phyloP scores from a whole-genome alignment of 2,888 invertebrate species.

The Orthosia cruda region DNA sequence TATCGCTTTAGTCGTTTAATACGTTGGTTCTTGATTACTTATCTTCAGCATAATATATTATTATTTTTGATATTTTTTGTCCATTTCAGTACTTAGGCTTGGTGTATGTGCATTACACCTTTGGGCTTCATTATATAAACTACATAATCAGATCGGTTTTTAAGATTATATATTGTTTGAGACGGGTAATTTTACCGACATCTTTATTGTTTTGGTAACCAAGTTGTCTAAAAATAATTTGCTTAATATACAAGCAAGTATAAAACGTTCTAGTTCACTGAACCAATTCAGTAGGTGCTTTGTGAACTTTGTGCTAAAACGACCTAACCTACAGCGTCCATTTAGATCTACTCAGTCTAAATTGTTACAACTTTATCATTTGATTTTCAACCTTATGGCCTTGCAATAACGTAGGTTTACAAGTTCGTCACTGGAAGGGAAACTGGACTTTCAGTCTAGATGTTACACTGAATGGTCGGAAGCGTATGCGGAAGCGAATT shows the following conservation, averaged over 20 bases:
- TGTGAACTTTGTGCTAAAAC: conserved; percentile 34
- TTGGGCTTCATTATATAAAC: background rate
- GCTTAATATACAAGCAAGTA: background rate
- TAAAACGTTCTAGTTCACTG: background rate
- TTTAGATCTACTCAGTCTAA: conserved; percentile 55
- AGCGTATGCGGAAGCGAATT: conserved; percentile 79
- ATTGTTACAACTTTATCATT: conserved; percentile 44
- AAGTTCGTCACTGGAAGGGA: conserved; percentile 17
- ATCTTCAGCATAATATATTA: background rate
- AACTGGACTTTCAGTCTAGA: conserved; percentile 52
- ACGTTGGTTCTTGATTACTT: conserved; percentile 14
- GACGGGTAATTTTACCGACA: background rate
- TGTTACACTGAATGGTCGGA: conserved; percentile 74
- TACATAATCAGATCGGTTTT: too few relatives aligned
- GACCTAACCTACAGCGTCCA: conserved; percentile 60
- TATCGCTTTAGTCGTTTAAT: conserved; percentile 21
- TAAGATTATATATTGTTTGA: background rate
- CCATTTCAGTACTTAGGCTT: background rate
- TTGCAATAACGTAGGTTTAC: conserved; percentile 48
- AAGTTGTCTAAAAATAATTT: background rate
- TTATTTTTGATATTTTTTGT: background rate
- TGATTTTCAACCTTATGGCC: conserved; percentile 59
- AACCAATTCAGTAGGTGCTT: conserved; percentile 19
- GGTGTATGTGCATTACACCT: background rate
- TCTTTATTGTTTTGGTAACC: background rate